Percentiles rank a stretch among this genome's conserved stretches.
These are phyloP conservation scores for Psettodes erumei DNA, from an alignment of 2,113 vertebrate genomes.

Conservation along the genomic window DNA sequence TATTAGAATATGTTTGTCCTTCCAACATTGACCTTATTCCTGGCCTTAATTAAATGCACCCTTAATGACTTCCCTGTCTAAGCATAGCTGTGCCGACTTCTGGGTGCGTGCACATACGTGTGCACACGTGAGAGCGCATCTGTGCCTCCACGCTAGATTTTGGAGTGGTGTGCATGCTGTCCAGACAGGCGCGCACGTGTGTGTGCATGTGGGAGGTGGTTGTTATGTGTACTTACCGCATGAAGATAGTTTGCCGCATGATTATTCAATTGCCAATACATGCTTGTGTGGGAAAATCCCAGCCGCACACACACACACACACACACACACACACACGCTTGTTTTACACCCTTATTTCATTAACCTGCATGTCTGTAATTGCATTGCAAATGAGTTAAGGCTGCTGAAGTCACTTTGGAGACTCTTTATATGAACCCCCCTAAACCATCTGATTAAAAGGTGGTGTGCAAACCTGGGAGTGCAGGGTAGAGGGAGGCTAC, in stretches of 20 bases:
- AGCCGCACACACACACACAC: conserved; percentile 45
- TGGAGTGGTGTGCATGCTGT: not conserved
- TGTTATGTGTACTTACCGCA: conserved; percentile 24
- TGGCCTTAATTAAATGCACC: conserved; percentile 82
- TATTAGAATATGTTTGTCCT: conserved; percentile 85
- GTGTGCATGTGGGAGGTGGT: conserved; percentile 27
- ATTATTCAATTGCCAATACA: conserved; percentile 2
- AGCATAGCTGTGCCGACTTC: conserved; percentile 67
- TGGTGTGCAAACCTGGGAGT: conserved; percentile 59
- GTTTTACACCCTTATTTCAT: conserved; percentile 77
- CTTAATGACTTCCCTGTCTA: conserved; percentile 80
- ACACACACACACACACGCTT: conserved; percentile 50
- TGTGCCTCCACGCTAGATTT: conserved; percentile 8
- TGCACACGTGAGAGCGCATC: conserved; percentile 1
- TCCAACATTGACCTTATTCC: conserved; percentile 83
- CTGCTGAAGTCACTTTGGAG: conserved; percentile 61
- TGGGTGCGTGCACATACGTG: conserved; percentile 36
- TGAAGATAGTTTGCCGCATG: conserved; percentile 28
- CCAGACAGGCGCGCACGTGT: not conserved
- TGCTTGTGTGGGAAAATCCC: conserved; percentile 12
- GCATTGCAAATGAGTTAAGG: conserved; percentile 75
- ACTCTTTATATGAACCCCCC: conserved; percentile 74
- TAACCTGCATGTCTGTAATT: conserved; percentile 80
- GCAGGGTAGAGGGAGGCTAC: conserved; percentile 51
- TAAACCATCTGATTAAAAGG: conserved; percentile 77